Base-by-base conservation (phyloP, 2,797 vertebrate genomes). In the Knipowitschia caucasica region DNA sequence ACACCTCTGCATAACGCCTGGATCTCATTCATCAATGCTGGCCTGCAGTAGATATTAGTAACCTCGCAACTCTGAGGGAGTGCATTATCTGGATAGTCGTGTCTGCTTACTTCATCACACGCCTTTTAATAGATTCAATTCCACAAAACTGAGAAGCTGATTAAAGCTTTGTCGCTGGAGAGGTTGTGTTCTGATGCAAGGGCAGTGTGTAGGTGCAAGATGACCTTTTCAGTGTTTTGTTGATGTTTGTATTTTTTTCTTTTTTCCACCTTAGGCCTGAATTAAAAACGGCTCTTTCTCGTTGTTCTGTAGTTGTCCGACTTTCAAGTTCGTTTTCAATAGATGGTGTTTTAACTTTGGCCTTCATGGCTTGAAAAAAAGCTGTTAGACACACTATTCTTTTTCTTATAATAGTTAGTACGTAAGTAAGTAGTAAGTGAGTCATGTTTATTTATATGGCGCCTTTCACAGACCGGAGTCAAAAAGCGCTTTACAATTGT, bases 11-110 rank as follows among this genome's bases (percentile, higher is more conserved):
- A 73, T 47, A 53, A 65, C 18, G 53, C 64, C 44, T 59, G 72
- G 75, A 75, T 78, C 82, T 77, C 83, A 87, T 86, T 89, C 73
- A 85, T 87, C 85, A 86, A 55, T 77, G 77, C 77, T 82, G 75
- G 55, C 72, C 70, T 67, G 40, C 29, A 63, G 59, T 78, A 74
- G 68, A 74, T 81, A 83, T 86, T 83, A 84, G 78, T 73, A 69
- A 69, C 61, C 55, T 53, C 7, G 54, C 71, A 72, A 68, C 74
- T 65, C 46, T 30, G 67, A 23, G 36, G 21, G 62, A 74, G 79
- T 81, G 77, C 70, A 81, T 87, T 85, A 83, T 85, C 78, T 76
- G 53, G 53, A 53, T 21, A 29, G 58, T 30, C 67, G 78, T 69
- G 74, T 81, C 77, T 77, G 38, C 53, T 62, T 66, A 64, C 76